Percentiles rank a stretch among this genome's conserved stretches.
These are phyloP conservation scores for Zootoca vivipara DNA, from an alignment of 2,113 vertebrate genomes.

Conservation along the genomic window DNA sequence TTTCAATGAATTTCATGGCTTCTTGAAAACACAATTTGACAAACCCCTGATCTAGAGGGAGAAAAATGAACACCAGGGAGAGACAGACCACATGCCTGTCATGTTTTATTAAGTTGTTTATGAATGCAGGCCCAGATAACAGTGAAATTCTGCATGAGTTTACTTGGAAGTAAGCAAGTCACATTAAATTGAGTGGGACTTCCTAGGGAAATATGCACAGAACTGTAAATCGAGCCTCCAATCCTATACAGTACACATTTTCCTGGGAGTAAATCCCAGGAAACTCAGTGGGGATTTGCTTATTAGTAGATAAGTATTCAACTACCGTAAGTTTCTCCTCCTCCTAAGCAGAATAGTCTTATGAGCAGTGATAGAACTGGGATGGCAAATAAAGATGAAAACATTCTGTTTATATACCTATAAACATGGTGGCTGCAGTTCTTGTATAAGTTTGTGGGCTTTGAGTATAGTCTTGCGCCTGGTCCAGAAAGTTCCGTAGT, in stretches of 20 bases:
- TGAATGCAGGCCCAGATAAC: background rate
- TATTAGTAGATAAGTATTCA: no score
- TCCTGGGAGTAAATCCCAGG: no score
- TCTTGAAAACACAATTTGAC: background rate
- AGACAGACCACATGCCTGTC: background rate
- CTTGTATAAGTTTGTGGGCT: background rate
- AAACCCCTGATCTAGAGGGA: background rate
- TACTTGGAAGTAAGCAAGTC: background rate
- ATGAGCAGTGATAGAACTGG: background rate
- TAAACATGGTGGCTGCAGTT: background rate
- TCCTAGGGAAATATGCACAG: background rate
- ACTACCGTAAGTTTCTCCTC: conserved; percentile 9
- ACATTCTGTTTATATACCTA: background rate
- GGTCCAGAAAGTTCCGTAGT: conserved; percentile 25
- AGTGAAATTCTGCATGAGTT: background rate
- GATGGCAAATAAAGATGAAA: conserved; percentile 5
- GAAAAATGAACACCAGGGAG: no score
- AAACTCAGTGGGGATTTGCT: no score
- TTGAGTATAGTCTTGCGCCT: background rate
- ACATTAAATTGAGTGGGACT: background rate
- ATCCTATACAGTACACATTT: no score
- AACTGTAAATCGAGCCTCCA: background rate
- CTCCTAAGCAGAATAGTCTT: background rate
- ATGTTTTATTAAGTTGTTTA: background rate
- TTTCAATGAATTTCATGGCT: background rate